Percentiles rank a stretch among this genome's conserved stretches.
Evolutionary conservation across 2,113 vertebrate species (phyloP).

Genomic region (Hyla sarda): DNA sequence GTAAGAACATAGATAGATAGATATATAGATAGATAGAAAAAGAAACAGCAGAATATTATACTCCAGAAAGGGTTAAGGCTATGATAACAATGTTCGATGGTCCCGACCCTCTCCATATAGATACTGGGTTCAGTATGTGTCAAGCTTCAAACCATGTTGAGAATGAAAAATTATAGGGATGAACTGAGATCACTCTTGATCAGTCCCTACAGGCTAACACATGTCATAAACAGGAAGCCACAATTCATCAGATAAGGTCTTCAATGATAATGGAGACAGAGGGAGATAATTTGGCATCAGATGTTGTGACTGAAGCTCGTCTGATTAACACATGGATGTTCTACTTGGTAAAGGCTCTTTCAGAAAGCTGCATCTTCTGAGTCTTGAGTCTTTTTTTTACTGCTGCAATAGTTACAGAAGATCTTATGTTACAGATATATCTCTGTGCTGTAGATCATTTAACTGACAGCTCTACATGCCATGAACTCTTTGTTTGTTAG

Average conservation of each 20-base stretch:
- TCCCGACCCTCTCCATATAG: slow-evolving; percentile 15
- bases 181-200: slow-evolving; percentile 54
- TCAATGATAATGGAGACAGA: slow-evolving; percentile 37
- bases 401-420: background rate
- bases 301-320: slow-evolving; percentile 51
- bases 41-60: background rate
- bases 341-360: slow-evolving; percentile 5
- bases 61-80: slow-evolving; percentile 4
- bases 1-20: too few relatives aligned
- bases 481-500: background rate
- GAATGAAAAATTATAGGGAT: slow-evolving; percentile 54
- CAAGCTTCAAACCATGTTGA: slow-evolving; percentile 46
- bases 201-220: slow-evolving; percentile 54
- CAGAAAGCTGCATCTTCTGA: background rate
- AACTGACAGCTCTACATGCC: background rate
- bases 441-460: background rate
- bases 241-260: slow-evolving; percentile 54
- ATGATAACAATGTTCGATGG: background rate
- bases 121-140: slow-evolving; percentile 30
- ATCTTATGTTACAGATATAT: background rate
- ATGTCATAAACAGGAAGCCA: slow-evolving; percentile 54
- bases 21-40: background rate
- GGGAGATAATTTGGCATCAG: slow-evolving; percentile 54
- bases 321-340: slow-evolving; percentile 52
- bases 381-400: background rate